phyloP scores from a whole-genome alignment of 2,888 invertebrate species.

The Polydrusus pterygomalis region DNA sequence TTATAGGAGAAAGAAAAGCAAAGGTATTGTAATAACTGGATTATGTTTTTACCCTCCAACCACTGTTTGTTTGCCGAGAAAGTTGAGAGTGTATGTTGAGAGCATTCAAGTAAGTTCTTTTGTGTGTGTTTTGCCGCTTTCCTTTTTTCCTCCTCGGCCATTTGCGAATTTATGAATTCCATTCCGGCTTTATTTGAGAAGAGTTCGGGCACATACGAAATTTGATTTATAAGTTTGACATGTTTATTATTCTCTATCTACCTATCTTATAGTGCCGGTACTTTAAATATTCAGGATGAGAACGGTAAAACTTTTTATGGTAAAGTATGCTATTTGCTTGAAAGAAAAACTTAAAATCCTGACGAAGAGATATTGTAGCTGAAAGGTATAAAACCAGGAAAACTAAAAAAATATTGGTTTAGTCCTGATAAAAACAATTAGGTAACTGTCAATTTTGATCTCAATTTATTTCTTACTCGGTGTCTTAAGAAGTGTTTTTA shows the following conservation, averaged over 20 bases:
- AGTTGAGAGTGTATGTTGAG: conserved; percentile 32
- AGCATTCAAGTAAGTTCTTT: conserved; percentile 40
- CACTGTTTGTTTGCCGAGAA: conserved; percentile 59
- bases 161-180: conserved; percentile 38
- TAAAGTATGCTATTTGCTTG: neutral
- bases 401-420: too few relatives aligned
- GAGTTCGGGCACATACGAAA: conserved; percentile 22
- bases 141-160: conserved; percentile 25
- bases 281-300: conserved; percentile 7
- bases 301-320: conserved; percentile 15
- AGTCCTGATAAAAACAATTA: too few relatives aligned
- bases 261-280: conserved; percentile 18
- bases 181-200: conserved; percentile 25
- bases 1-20: conserved; percentile 41
- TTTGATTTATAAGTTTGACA: conserved; percentile 35
- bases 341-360: neutral
- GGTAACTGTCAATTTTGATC: too few relatives aligned
- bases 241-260: conserved; percentile 31
- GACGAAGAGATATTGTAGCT: too few relatives aligned
- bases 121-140: conserved; percentile 21
- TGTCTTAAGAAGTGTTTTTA: too few relatives aligned
- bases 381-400: too few relatives aligned
- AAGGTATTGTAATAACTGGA: conserved; percentile 66
- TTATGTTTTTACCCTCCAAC: conserved; percentile 63
- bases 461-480: too few relatives aligned